Conservation (phyloP, 2,888 invertebrate genomes). For the Diploptera punctata region DNA sequence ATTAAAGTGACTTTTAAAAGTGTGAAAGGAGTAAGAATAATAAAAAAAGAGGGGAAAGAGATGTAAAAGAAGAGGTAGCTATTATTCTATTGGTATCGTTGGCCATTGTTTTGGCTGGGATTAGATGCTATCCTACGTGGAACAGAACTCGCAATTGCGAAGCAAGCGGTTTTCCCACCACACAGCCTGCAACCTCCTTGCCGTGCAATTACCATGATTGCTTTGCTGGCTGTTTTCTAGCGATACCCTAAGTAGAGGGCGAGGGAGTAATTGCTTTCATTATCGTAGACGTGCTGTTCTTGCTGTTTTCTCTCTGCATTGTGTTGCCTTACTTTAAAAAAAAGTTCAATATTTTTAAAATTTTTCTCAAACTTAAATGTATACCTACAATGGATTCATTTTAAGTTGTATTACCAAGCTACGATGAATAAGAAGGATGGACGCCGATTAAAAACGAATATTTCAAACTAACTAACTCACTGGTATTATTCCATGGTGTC, state of each 20-base stretch:
- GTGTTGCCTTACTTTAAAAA: too few species aligned
- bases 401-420: too few species aligned
- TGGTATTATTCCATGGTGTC: too few species aligned
- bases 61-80: not conserved
- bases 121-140: not conserved
- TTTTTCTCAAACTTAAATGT: too few species aligned
- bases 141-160: not conserved
- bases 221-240: conserved; percentile 29
- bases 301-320: not conserved
- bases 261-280: conserved; percentile 38
- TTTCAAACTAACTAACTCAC: too few species aligned
- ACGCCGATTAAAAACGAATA: too few species aligned
- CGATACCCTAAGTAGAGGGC: conserved; percentile 7
- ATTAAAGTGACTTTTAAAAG: conserved; percentile 1
- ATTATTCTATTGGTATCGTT: conserved; percentile 9
- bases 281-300: conserved; percentile 21
- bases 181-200: not conserved
- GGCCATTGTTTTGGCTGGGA: conserved; percentile 14
- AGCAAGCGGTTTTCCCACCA: conserved; percentile 23
- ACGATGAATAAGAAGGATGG: too few species aligned
- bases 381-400: too few species aligned
- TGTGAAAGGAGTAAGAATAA: not conserved
- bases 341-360: too few species aligned
- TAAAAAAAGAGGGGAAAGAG: not conserved
- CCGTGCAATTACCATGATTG: conserved; percentile 37